Evolutionary conservation across 2,113 vertebrate species (phyloP).

Genomic region (Sturnira hondurensis): DNA sequence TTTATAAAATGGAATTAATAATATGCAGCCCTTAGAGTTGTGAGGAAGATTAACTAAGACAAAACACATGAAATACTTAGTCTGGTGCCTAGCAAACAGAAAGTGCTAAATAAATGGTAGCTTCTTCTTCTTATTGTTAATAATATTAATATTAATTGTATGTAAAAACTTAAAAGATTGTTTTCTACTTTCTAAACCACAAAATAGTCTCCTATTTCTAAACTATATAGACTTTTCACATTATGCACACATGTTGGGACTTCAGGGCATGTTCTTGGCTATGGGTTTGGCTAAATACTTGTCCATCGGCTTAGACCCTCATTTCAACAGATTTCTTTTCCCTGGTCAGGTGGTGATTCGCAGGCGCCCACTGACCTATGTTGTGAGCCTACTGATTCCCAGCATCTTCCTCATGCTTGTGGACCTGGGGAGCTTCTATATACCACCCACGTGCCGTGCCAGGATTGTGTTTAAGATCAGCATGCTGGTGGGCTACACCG

Average conservation of each 20-base stretch:
- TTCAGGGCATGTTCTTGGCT: neutral
- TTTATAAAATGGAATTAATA: neutral
- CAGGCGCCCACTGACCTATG: constrained; percentile 85
- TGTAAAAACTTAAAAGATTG: neutral
- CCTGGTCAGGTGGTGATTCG: constrained; percentile 85
- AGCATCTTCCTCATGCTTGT: constrained; percentile 90
- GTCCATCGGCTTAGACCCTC: neutral
- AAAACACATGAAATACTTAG: neutral
- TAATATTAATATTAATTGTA: neutral
- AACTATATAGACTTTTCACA: neutral
- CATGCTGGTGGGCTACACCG: constrained; percentile 89
- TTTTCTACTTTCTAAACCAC: neutral
- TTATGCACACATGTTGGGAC: neutral
- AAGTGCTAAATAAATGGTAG: neutral
- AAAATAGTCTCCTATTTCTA: neutral
- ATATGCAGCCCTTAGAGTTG: neutral
- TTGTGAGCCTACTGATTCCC: constrained; percentile 87
- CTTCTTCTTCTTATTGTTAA: neutral
- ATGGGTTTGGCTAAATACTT: neutral
- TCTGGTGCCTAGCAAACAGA: neutral
- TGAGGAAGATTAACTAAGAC: neutral
- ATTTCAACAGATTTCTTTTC: neutral
- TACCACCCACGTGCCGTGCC: constrained; percentile 84
- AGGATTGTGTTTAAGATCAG: constrained; percentile 88
- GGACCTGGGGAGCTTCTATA: constrained; percentile 89